A percentile compares a stretch with the other conserved stretches of the same genome.
Conservation (phyloP, 2,797 vertebrate species). For the Catamblyrhynchus diadema region DNA sequence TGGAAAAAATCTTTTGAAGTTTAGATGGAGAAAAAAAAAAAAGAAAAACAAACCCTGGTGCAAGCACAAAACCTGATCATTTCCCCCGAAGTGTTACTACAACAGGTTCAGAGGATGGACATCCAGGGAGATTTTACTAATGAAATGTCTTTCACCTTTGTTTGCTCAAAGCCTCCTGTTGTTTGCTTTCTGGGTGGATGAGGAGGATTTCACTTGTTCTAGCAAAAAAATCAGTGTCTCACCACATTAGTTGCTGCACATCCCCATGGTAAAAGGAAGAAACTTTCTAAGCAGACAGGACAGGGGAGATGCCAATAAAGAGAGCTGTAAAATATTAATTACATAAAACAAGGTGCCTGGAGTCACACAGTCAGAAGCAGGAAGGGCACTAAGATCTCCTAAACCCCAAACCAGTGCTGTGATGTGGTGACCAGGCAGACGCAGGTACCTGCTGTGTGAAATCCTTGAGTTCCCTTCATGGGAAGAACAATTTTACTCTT, state of each 20-base stretch:
- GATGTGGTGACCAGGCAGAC: background rate
- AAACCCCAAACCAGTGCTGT: background rate
- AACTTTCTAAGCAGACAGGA: background rate
- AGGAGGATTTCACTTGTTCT: background rate
- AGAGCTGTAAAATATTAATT: background rate
- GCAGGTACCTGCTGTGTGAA: background rate
- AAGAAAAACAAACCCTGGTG: background rate
- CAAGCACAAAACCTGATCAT: background rate
- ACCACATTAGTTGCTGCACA: background rate
- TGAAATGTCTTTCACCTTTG: background rate
- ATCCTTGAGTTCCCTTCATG: background rate
- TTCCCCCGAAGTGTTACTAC: background rate
- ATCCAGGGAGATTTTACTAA: background rate
- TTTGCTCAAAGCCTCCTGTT: background rate
- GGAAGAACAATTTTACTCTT: background rate
- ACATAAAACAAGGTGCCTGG: background rate
- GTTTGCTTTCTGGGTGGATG: slow-evolving; percentile 5
- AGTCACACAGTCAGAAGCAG: background rate
- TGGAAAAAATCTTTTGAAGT: background rate
- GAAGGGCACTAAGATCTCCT: background rate
- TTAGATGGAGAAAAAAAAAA: background rate
- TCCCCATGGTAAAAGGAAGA: background rate
- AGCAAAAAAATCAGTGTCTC: background rate
- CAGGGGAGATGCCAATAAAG: background rate
- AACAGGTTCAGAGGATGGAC: background rate